phyloP scores from a whole-genome alignment of 2,888 invertebrate species.

The Pseudanteris insignis region DNA sequence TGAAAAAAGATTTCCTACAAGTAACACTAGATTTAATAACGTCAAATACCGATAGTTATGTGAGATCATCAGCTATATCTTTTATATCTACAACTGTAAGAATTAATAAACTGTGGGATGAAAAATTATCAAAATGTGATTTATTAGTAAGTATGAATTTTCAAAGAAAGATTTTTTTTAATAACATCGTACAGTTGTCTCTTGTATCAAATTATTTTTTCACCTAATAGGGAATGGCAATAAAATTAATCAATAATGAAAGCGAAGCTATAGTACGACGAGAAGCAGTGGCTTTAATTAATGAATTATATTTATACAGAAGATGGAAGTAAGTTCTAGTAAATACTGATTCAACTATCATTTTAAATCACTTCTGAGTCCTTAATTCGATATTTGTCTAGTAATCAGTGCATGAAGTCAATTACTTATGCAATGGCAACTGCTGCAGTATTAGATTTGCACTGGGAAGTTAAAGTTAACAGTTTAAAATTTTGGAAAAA shows the following conservation, averaged over 20 bases:
- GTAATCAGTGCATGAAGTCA: not conserved
- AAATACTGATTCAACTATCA: too few species aligned
- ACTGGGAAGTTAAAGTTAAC: slow-evolving; percentile 83
- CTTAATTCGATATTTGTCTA: too few species aligned
- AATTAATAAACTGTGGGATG: slow-evolving; percentile 75
- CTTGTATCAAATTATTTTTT: slow-evolving; percentile 1
- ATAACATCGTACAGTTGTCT: too few species aligned
- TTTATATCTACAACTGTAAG: slow-evolving; percentile 76
- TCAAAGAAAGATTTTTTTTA: not conserved
- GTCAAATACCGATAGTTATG: slow-evolving; percentile 78
- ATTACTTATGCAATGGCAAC: slow-evolving; percentile 73
- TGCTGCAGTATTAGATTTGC: slow-evolving; percentile 76
- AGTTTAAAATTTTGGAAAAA: slow-evolving; percentile 78
- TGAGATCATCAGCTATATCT: slow-evolving; percentile 78
- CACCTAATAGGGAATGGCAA: slow-evolving; percentile 65
- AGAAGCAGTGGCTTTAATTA: slow-evolving; percentile 76
- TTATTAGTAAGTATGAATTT: slow-evolving; percentile 74
- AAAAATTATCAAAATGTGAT: slow-evolving; percentile 70
- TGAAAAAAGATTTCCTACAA: slow-evolving; percentile 73
- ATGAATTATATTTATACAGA: slow-evolving; percentile 74
- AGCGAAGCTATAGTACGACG: slow-evolving; percentile 81
- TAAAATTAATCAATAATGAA: slow-evolving; percentile 73
- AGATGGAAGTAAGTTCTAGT: slow-evolving; percentile 68
- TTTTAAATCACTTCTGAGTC: too few species aligned
- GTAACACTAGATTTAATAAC: slow-evolving; percentile 74